Conservation (phyloP, 1,140 invertebrate genomes). For the Drosophila eugracilis region DNA sequence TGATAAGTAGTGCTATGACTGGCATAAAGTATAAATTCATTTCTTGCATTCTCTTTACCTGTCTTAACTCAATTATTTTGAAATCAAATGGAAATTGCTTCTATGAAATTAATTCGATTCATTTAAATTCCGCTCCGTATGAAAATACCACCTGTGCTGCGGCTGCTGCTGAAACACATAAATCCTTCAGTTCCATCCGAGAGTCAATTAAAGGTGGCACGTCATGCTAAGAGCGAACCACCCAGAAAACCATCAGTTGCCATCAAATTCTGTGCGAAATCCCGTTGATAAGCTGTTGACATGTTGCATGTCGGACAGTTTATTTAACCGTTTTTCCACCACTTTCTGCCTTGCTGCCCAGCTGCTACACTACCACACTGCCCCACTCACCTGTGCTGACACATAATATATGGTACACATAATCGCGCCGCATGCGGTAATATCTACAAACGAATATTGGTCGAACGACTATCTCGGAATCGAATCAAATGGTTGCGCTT, state of each 20-base stretch:
- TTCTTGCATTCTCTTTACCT: not conserved
- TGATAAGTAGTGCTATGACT: not conserved
- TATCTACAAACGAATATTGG: constrained; percentile 40
- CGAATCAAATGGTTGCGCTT: constrained; percentile 69
- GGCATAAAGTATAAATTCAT: not conserved
- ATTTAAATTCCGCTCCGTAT: constrained; percentile 19
- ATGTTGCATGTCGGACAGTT: constrained; percentile 64
- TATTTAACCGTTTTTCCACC: constrained; percentile 19
- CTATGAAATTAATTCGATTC: not conserved
- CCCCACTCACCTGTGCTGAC: constrained; percentile 46
- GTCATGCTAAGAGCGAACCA: constrained; percentile 20
- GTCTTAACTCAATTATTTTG: not conserved
- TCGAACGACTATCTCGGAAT: constrained; percentile 62
- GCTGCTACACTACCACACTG: constrained; percentile 2
- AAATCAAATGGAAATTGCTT: constrained; percentile 1
- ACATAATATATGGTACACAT: constrained; percentile 64
- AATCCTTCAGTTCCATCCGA: constrained; percentile 14
- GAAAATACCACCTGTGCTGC: constrained; percentile 21
- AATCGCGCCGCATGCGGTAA: constrained; percentile 67
- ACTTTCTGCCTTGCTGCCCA: not conserved
- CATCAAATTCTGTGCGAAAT: constrained; percentile 30
- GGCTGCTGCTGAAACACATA: too few relatives aligned
- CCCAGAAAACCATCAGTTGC: constrained; percentile 41
- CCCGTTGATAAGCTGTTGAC: constrained; percentile 69
- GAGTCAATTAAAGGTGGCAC: constrained; percentile 12